Conservation (phyloP, 2,113 vertebrate species). For the Tetrao urogallus region DNA sequence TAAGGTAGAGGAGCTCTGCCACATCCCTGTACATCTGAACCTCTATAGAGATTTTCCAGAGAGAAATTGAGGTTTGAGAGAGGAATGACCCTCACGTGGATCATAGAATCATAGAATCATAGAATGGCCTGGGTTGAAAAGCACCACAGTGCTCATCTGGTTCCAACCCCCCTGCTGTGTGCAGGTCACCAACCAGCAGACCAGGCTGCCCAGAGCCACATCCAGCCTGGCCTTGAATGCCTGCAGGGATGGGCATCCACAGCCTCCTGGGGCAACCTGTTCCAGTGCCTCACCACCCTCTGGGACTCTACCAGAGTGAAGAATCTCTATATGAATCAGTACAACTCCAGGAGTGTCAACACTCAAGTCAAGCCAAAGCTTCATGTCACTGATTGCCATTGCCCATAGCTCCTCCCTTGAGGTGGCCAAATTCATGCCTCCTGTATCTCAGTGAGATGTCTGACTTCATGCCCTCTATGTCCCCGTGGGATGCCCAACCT, state of each 20-base stretch:
- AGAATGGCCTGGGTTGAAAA: too few species aligned
- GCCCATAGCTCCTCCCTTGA: not conserved
- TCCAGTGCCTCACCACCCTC: too few species aligned
- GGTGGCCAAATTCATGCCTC: not conserved
- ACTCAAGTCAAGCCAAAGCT: not conserved
- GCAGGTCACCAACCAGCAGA: too few species aligned
- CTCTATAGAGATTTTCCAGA: not conserved
- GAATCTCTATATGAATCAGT: rapidly evolving
- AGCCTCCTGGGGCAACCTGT: too few species aligned
- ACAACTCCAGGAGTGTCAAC: not conserved
- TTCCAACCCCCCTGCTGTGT: too few species aligned
- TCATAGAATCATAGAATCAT: too few species aligned
- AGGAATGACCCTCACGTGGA: rapidly evolving
- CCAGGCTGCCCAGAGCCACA: too few species aligned
- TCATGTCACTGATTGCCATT: not conserved
- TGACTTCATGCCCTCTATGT: not conserved
- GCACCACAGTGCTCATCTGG: too few species aligned
- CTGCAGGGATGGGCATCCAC: too few species aligned
- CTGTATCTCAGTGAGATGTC: too few species aligned
- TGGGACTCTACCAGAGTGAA: not conserved
- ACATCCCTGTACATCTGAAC: rapidly evolving
- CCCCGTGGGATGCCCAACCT: not conserved
- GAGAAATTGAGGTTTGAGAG: not conserved
- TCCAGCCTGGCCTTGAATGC: too few species aligned
- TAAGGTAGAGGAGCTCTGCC: not conserved